Base-by-base conservation (phyloP, 2,113 vertebrate genomes). In the Sylvietta virens region DNA sequence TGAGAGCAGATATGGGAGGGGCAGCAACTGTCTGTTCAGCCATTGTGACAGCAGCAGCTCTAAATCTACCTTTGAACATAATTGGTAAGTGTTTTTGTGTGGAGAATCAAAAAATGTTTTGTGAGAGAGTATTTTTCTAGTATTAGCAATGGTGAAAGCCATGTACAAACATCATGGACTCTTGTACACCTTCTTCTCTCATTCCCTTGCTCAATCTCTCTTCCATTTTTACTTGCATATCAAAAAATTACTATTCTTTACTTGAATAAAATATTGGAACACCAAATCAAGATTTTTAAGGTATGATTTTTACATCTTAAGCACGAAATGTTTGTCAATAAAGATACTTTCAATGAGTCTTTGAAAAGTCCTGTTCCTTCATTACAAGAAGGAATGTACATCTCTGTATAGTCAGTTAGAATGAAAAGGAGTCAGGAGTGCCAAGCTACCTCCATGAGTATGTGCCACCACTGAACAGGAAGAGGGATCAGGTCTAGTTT, bases 1-100 rank as follows among this genome's bases (percentile, higher is more conserved):
- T 99, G 99, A 98, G 99, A 96, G 99, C 98, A 3, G 99, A 99
- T 83, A 99, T 99, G 99, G 99, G 99, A 14, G 99, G 99, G 67
- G 99, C 99, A 20, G 99, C 99, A 39, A 99, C 99, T 0, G 96
- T 99, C 45, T 99, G 99, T 61, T 98, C 99, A 2, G 98, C 99
- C 69, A 98, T 99, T 22, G 98, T 99, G 94, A 99, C 99, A 19
- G 99, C 99, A 42, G 99, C 98, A 45, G 98, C 98, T 92, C 98
- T 99, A 35, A 98, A 98, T 18, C 96, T 99, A 27, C 99, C 99
- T 18, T 56, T 99, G 86, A 99, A 99, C 93, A 96, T 99, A 74
- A 93, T 99, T 21, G 99, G 99, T 99, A 96, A 98, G 98, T 70
- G 13, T 16, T 53, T 31, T 53, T 72, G 15, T 67, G 28, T 64